Evolutionary conservation across 2,113 vertebrate genomes (phyloP).

Genomic region (Nannospalax galili): DNA sequence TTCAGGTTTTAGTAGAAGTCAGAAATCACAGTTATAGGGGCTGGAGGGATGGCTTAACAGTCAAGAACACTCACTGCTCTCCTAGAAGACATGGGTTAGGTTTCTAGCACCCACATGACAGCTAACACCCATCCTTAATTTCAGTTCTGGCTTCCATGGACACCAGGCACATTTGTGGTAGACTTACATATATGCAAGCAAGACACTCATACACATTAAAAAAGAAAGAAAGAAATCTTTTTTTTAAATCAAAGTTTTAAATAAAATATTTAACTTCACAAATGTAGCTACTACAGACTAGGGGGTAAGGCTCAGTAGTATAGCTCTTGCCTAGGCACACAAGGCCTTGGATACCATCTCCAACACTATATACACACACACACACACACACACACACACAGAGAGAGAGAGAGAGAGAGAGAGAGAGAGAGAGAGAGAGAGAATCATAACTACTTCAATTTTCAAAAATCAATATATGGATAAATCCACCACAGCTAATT

Average conservation of each 20-base stretch:
- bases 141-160: no score
- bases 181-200: no score
- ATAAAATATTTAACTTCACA: not conserved
- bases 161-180: no score
- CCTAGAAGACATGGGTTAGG: no score
- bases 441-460: not conserved
- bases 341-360: not conserved
- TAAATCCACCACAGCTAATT: conserved; percentile 30
- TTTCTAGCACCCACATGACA: no score
- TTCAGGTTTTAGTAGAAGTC: not conserved
- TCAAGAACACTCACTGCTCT: no score
- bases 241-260: not conserved
- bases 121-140: no score
- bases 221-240: no score
- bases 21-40: no score
- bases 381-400: not conserved
- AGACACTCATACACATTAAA: no score
- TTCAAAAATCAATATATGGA: not conserved
- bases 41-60: no score
- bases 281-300: not conserved
- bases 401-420: not conserved
- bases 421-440: not conserved
- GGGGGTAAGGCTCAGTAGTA: not conserved
- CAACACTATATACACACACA: not conserved
- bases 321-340: not conserved